A percentile compares a stretch with the other conserved stretches of the same genome.
Conservation (phyloP, 2,888 invertebrate genomes). For the Lacanobia wlatinum region DNA sequence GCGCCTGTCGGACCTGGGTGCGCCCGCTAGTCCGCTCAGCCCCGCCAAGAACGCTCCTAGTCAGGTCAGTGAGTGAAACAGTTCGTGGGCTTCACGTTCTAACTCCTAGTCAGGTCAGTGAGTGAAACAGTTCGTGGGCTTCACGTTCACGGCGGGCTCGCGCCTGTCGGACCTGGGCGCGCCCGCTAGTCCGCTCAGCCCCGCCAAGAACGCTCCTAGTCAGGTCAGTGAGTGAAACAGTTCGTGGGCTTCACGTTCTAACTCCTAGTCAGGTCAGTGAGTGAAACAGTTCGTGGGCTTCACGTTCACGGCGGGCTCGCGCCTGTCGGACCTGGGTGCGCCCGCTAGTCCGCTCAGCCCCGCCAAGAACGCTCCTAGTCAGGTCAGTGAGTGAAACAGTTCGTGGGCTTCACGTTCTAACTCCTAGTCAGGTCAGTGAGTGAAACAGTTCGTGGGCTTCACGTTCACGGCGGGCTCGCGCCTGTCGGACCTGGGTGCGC, state of each 20-base stretch:
- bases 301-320: slow-evolving; percentile 97
- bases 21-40: slow-evolving; percentile 80
- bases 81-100: slow-evolving; percentile 99
- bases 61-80: slow-evolving; percentile 87
- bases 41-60: slow-evolving; percentile 85
- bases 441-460: slow-evolving; percentile 96
- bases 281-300: slow-evolving; percentile 96
- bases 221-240: slow-evolving; percentile 87
- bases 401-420: too few species aligned
- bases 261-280: slow-evolving; percentile 73
- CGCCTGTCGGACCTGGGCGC: slow-evolving; percentile 84
- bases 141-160: slow-evolving; percentile 98
- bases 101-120: slow-evolving; percentile 73
- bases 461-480: slow-evolving; percentile 97
- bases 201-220: slow-evolving; percentile 84
- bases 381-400: slow-evolving; percentile 90
- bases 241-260: too few species aligned
- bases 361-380: slow-evolving; percentile 83
- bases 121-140: slow-evolving; percentile 94
- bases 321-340: slow-evolving; percentile 84
- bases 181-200: slow-evolving; percentile 81
- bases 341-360: slow-evolving; percentile 82
- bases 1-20: slow-evolving; percentile 83
- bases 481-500: slow-evolving; percentile 84
- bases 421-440: slow-evolving; percentile 72